Evolutionary conservation across 64 coral and sea anemone species (phyloP), one percentile per base, ranked within the genome.

Genomic region (Stylophora pistillata): DNA sequence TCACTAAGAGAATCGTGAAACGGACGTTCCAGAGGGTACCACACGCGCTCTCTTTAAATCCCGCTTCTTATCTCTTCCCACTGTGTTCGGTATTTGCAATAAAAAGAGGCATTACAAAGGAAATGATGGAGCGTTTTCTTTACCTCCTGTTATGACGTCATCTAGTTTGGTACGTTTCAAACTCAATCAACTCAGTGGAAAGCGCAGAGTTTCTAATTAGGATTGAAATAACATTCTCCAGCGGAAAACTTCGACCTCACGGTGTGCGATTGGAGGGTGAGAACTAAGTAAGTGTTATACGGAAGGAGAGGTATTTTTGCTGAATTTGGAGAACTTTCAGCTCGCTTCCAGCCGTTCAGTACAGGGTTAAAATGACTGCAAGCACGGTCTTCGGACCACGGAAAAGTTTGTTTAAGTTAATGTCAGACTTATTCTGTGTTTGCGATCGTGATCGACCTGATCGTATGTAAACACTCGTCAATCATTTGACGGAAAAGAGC

Each of bases 121-220:
- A 84, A 84, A 70, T 69, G 21, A 84, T 68, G 21, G 64, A 68
- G 25, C 80, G 21, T 69, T 84, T 57, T 79, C 55, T 79, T 84
- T 69, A 62, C 61, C 80, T 1, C 34, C 80, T 84, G 80, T 70
- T 84, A 84, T 84, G 80, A 84, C 80, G 80, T 84, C 80, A 84
- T 34, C 2, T 64, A 69, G 34, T 70, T 70, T 84, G n/a, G 80
- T 61, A 15, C 61, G 53, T 84, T 84, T n/a, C 17, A 18, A 66
- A 64, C 17, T 13, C 18, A 23, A 30, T 23, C 30, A 65, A 30
- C 30, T 82, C 15, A 29, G 65, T 17, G 21, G 58, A 53, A 23
- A 37, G 80, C 10, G 23, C 41, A 53, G 52, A 29, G 15, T 10
- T 28, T 9, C 21, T 25, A 26, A 26, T 26, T 5, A 68, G 64